Conservation (phyloP, 2,797 vertebrate genomes). For the Microhierax caerulescens region DNA sequence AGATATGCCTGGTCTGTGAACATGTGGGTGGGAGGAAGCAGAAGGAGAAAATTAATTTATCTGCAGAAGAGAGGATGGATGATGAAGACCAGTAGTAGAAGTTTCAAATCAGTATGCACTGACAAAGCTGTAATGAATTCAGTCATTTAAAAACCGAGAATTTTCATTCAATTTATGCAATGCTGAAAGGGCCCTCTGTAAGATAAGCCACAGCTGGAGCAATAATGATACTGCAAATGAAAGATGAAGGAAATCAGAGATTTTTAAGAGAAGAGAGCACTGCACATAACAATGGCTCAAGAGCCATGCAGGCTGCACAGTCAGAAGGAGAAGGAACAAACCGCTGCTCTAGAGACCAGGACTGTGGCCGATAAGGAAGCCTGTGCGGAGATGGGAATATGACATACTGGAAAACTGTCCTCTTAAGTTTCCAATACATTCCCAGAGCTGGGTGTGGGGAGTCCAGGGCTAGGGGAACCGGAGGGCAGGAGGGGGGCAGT, state of each 20-base stretch:
- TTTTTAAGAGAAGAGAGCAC: neutral
- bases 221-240: neutral
- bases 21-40: neutral
- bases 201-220: neutral
- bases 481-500: rapidly evolving
- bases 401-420: neutral
- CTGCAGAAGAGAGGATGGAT: conserved; percentile 3
- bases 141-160: neutral
- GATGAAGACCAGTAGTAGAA: neutral
- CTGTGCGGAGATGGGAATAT: neutral
- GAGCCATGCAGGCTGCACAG: neutral
- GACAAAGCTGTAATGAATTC: neutral
- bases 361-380: neutral
- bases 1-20: rapidly evolving
- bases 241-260: neutral
- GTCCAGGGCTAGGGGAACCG: neutral
- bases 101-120: neutral
- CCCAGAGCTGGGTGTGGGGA: neutral
- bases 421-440: neutral
- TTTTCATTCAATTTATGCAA: neutral
- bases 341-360: neutral
- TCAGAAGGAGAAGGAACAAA: neutral
- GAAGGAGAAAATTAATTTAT: neutral
- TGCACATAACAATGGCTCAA: neutral
- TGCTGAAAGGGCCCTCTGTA: rapidly evolving